Evolutionary conservation across 2,113 vertebrate genomes (phyloP).

Genomic region (Microtus pennsylvanicus): DNA sequence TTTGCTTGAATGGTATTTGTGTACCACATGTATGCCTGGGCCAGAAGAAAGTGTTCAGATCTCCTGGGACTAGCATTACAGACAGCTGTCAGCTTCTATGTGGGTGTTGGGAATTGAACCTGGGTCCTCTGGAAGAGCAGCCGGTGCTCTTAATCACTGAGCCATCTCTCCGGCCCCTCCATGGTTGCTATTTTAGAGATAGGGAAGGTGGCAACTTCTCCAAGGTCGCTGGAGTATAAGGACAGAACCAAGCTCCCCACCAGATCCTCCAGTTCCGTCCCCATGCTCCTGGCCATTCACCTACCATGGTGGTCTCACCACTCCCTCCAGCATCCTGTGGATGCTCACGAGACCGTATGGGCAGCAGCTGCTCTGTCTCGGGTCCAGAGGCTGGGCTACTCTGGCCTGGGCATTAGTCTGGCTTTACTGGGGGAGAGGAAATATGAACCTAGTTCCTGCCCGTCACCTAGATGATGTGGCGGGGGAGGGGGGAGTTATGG

Average conservation of each 20-base stretch:
- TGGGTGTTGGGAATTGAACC: neutral
- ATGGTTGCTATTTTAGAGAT: neutral
- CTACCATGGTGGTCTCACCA: fast-evolving
- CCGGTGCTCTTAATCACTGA: neutral
- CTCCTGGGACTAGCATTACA: neutral
- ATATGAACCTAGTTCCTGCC: neutral
- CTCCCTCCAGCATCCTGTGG: fast-evolving
- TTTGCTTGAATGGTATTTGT: neutral
- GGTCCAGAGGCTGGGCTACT: neutral
- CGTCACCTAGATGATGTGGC: neutral
- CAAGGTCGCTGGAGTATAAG: neutral
- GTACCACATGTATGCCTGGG: neutral
- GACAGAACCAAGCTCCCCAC: neutral
- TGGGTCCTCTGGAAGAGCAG: neutral
- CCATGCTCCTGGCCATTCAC: neutral
- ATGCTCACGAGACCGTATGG: fast-evolving
- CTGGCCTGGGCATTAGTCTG: neutral
- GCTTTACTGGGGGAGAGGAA: neutral
- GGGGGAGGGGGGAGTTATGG: too few relatives aligned
- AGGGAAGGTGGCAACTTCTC: neutral
- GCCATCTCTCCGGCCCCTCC: neutral
- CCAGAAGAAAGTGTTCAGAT: neutral
- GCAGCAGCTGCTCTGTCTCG: neutral
- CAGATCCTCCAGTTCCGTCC: neutral
- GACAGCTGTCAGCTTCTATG: neutral